Conservation (phyloP, 2,888 invertebrate genomes). For the Drosophila demipolita region DNA sequence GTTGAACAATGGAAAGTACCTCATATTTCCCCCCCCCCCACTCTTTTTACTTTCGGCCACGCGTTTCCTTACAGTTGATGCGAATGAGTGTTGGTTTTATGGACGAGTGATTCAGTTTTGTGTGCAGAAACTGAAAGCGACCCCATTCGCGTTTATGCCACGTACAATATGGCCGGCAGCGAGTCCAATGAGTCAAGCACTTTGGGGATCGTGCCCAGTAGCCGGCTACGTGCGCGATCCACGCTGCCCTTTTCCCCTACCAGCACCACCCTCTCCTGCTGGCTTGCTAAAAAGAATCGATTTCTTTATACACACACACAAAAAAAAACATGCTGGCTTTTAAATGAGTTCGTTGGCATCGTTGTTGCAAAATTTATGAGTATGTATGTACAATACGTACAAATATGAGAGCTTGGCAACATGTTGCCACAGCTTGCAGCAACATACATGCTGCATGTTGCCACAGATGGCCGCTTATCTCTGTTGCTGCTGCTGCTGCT, state of each 20-base stretch:
- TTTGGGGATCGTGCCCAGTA: conserved; percentile 61
- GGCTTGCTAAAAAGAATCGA: conserved; percentile 64
- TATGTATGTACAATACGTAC: background rate
- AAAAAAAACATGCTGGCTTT: conserved; percentile 25
- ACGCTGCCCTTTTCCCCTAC: conserved; percentile 6
- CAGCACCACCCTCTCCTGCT: background rate
- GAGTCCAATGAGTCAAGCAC: conserved; percentile 50
- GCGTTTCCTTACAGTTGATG: conserved; percentile 48
- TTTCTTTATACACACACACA: conserved; percentile 57
- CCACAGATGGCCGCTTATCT: conserved; percentile 34
- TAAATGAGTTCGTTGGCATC: conserved; percentile 61
- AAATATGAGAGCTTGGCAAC: conserved; percentile 57
- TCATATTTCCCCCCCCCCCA: background rate
- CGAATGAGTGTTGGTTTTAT: conserved; percentile 30
- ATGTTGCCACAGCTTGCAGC: conserved; percentile 69
- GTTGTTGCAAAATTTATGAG: conserved; percentile 40
- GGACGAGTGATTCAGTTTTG: conserved; percentile 58
- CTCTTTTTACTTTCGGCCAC: conserved; percentile 30
- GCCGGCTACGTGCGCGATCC: conserved; percentile 52
- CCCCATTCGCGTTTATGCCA: conserved; percentile 40
- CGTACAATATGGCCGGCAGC: conserved; percentile 39
- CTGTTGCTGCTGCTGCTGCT: conserved; percentile 26
- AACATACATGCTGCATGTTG: conserved; percentile 20
- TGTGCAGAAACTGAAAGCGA: conserved; percentile 62
- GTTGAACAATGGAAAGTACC: conserved; percentile 40